Base-by-base conservation (phyloP, 1,140 invertebrate species). In the Pseudomyrmex gracilis region DNA sequence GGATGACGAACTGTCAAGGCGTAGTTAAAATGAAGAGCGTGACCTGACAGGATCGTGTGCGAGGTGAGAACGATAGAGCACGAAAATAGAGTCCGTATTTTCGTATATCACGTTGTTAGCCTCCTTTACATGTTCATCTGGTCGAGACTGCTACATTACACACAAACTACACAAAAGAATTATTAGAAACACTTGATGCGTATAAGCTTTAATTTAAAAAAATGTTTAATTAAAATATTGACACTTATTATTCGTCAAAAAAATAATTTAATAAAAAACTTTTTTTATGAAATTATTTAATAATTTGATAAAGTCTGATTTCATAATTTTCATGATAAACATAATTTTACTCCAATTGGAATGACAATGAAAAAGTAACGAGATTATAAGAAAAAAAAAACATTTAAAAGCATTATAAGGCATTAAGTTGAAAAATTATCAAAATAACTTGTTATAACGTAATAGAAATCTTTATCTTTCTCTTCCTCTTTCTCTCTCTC, bases 1-100 rank as follows among this genome's bases (percentile, higher is more conserved):
- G 90, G 92, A 92, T 93, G 93, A 94, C 92, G 90, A 91, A 94
- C 92, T 90, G 93, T 93, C 93, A 90, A 57, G 88, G 87, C 89
- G 85, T 66, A 91, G 90, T 91, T 91, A 87, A 89, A 90, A 92
- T 88, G 92, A 92, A 91, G 90, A 85, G 73, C 73, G 85, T 8
- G 49, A 89, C 93, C 88, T 93, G 93, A 94, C 91, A 87, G 90
- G 90, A 91, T 90, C 90, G 90, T 89, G 91, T 91, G 90, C 89
- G 89, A 90, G 89, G 89, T 90, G 86, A 90, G 90, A 90, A 88
- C 91, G 91, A 92, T 91, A 90, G 73, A 84, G 85, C 87, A 90
- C 90, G 90, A 92, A 94, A 93, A 94, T 93, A 94, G 93, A 89
- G 43, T 64, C 51, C 49, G 76, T 74, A 77, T 88, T 86, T 86